Conservation (phyloP, 2,113 vertebrate species). For the Phyllostomus hastatus region DNA sequence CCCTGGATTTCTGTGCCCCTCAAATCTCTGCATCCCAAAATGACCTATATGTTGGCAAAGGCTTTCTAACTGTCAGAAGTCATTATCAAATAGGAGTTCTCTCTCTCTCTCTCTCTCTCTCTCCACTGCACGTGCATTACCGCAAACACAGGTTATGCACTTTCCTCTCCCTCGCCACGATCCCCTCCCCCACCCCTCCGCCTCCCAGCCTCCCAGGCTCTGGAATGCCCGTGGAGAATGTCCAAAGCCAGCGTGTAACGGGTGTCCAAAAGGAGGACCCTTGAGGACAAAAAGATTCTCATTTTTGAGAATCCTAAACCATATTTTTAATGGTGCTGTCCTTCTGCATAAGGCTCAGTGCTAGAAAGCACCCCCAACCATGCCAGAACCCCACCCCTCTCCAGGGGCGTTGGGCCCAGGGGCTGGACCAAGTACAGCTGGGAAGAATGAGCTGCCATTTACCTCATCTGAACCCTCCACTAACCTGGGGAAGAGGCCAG, state of each 20-base stretch:
- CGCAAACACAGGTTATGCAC: not conserved
- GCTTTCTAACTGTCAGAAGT: slow-evolving; percentile 55
- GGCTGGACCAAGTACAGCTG: not conserved
- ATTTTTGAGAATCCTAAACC: not conserved
- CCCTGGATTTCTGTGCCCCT: not conserved
- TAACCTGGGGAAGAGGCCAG: not conserved
- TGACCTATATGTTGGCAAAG: slow-evolving; percentile 23
- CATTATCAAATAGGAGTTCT: not conserved
- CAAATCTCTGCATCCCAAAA: not conserved
- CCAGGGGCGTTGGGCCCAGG: not conserved
- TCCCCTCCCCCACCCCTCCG: not conserved
- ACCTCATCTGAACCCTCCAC: not conserved
- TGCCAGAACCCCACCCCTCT: not conserved
- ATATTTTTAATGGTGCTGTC: not conserved
- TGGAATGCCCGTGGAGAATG: not conserved
- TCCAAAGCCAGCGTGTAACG: not conserved
- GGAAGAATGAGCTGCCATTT: too few species aligned
- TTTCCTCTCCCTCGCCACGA: not conserved
- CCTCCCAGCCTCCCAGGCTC: not conserved
- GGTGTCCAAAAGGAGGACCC: not conserved
- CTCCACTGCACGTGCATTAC: accelerated
- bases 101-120: not conserved
- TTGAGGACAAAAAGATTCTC: not conserved
- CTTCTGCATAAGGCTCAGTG: not conserved
- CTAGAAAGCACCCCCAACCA: not conserved